Evolutionary conservation across 92 coral and sea anemone species (phyloP), one percentile per base, ranked within the genome.

Genomic region (Phenganax stokvisi): DNA sequence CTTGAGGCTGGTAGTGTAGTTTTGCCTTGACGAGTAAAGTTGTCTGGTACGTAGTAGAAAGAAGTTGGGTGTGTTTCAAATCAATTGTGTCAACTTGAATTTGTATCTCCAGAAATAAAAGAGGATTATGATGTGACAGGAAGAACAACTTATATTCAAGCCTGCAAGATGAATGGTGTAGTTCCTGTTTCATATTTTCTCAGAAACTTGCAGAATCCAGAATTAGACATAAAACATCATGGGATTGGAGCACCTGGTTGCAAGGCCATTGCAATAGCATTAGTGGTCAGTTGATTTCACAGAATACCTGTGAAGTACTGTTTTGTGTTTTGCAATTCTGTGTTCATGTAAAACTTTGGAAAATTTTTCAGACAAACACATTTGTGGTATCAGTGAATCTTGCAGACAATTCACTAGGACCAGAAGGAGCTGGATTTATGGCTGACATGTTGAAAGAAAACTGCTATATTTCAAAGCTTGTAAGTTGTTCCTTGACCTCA

Each of bases 41-140:
- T 11, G 3, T 11, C 6, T 65, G 25, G 28, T 65, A 10, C 31
- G 71, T 3, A 65, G 25, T 12, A 59, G 7, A 59, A 59, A 1
- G 7, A 20, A 54, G n/a, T 74, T 60, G 84, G 64, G 64, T 73
- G 75, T 76, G 37, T n/a, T 44, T 37, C 56, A 79, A 16, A 3
- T 29, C 8, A 13, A 7, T 11, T 51, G 9, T 31, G 70, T 12
- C 17, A 15, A 10, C 9, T 67, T 9, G 12, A 37, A 51, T 17
- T 30, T 37, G 47, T 37, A 12, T 57, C 11, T 47, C 60, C 16
- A 96, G 99, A 96, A 61, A 88, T 89, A 12, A 96, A 96, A 90
- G 99, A 96, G 78, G 99, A 96, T 68, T 96, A 92, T 85, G 99
- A 96, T 78, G 96, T 96, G 9, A 96, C 97, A 0, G 99, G 99